Conservation (phyloP, 2,888 invertebrate genomes). For the Spialia ferax region DNA sequence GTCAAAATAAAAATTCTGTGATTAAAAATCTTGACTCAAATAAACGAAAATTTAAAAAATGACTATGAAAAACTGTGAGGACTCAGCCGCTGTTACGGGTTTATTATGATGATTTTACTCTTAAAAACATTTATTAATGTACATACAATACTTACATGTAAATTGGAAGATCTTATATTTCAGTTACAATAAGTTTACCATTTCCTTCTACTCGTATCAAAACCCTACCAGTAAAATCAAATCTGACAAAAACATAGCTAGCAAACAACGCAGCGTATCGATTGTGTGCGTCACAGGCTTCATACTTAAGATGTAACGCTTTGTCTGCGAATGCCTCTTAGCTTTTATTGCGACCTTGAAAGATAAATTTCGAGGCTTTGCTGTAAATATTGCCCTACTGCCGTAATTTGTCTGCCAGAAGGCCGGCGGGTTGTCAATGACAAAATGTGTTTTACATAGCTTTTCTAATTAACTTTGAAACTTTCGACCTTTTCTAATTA, state of each 20-base stretch:
- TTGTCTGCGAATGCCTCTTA: conserved; percentile 14
- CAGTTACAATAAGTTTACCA: not conserved
- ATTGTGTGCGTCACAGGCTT: conserved; percentile 1
- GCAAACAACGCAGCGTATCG: not conserved
- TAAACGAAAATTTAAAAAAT: too few species aligned
- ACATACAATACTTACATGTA: too few species aligned
- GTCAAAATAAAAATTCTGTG: too few species aligned
- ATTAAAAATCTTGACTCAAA: too few species aligned
- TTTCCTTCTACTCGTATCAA: not conserved
- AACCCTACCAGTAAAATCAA: not conserved
- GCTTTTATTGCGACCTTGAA: conserved; percentile 18
- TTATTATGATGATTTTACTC: too few species aligned
- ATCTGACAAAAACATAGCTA: not conserved
- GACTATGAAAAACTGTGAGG: too few species aligned
- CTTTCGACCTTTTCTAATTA: not conserved
- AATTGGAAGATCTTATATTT: not conserved
- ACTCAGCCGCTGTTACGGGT: too few species aligned
- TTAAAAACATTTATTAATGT: too few species aligned
- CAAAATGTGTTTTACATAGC: conserved; percentile 9
- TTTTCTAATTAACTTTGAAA: not conserved
- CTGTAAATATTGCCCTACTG: conserved; percentile 15
- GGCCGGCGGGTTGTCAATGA: not conserved
- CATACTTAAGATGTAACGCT: conserved; percentile 1
- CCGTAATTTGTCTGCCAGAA: conserved; percentile 15
- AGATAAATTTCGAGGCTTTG: conserved; percentile 17